These are phyloP conservation scores for Sylvietta virens DNA, from an alignment of 2,113 vertebrate genomes.

Conservation along the genomic window DNA sequence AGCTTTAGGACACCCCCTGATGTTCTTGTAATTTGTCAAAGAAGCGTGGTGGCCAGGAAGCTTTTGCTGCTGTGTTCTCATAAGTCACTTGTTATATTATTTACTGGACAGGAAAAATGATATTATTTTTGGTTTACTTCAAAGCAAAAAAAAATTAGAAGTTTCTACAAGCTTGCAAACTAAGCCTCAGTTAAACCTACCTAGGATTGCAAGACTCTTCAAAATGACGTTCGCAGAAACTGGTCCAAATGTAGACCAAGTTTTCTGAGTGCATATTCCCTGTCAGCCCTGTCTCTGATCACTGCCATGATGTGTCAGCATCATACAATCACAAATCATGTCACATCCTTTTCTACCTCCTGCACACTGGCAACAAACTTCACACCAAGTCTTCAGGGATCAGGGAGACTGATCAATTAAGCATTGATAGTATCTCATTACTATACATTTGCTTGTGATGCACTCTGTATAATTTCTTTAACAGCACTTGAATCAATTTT, in stretches of 20 bases:
- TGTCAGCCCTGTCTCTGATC: neutral
- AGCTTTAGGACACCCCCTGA: neutral
- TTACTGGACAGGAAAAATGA: neutral
- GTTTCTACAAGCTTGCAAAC: neutral
- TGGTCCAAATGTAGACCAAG: neutral
- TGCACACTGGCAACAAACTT: neutral
- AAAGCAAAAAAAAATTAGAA: neutral
- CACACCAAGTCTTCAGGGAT: neutral
- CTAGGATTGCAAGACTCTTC: neutral
- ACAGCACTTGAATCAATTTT: neutral
- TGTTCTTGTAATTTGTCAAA: neutral
- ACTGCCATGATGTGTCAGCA: neutral
- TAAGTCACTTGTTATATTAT: neutral
- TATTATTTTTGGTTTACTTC: neutral
- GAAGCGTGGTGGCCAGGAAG: neutral
- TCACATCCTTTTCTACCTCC: neutral
- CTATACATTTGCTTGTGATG: neutral
- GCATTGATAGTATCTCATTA: neutral
- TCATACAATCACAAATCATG: accelerated
- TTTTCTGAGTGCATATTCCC: neutral
- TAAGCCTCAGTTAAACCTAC: neutral
- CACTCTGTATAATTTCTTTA: neutral
- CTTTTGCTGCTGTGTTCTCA: neutral
- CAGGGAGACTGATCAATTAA: neutral
- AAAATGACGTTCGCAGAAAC: neutral